Conservation (phyloP, 1,140 invertebrate genomes). For the Holcopasites calliopsidis region DNA sequence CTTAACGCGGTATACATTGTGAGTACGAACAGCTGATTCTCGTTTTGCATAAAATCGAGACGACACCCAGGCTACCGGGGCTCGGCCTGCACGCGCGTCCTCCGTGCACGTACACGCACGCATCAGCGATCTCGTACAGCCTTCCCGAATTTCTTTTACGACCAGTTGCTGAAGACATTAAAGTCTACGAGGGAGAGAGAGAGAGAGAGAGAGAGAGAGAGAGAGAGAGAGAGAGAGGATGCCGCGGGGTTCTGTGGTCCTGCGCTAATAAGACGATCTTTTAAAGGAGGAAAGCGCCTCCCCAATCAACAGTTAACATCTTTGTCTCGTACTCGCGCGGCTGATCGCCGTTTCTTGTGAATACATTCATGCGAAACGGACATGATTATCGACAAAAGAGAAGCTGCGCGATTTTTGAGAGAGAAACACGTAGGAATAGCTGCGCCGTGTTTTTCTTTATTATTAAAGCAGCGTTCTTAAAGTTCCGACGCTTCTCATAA, state of each 20-base stretch:
- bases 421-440: too few species aligned
- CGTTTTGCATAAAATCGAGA: slow-evolving; percentile 55
- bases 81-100: slow-evolving; percentile 15
- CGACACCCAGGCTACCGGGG: slow-evolving; percentile 17
- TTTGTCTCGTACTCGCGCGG: slow-evolving; percentile 70
- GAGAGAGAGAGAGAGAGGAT: slow-evolving; percentile 66
- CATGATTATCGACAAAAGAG: slow-evolving; percentile 65
- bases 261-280: slow-evolving; percentile 71
- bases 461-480: too few species aligned
- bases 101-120: not conserved
- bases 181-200: slow-evolving; percentile 51
- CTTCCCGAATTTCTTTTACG: slow-evolving; percentile 58
- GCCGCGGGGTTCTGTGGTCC: slow-evolving; percentile 39
- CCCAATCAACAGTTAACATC: slow-evolving; percentile 74
- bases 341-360: slow-evolving; percentile 61
- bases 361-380: slow-evolving; percentile 73
- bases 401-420: too few species aligned
- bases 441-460: slow-evolving; percentile 24
- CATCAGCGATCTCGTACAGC: not conserved
- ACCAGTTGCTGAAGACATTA: slow-evolving; percentile 63
- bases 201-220: slow-evolving; percentile 47
- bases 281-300: slow-evolving; percentile 73
- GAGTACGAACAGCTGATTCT: slow-evolving; percentile 37
- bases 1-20: slow-evolving; percentile 53
- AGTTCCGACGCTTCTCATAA: not conserved